These are phyloP conservation scores for Prinia subflava DNA, from an alignment of 2,113 vertebrate genomes.

Conservation along the genomic window DNA sequence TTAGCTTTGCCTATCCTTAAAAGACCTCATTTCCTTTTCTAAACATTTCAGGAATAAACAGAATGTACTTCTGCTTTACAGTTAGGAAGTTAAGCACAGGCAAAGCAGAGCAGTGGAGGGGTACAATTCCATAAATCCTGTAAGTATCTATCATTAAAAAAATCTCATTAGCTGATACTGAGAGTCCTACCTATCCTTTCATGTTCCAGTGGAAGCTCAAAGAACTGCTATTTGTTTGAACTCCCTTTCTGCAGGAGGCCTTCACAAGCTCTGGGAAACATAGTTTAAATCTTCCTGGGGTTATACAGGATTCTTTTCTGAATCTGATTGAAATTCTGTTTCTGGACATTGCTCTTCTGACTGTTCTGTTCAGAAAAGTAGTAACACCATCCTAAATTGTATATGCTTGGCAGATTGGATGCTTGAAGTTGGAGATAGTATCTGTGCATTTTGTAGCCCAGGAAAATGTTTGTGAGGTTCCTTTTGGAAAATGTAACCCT, in stretches of 20 bases:
- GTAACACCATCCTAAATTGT: neutral
- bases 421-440: neutral
- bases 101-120: neutral
- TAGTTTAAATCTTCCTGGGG: neutral
- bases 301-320: neutral
- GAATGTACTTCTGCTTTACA: neutral
- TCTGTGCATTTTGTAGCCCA: neutral
- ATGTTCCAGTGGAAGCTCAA: neutral
- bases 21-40: neutral
- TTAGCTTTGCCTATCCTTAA: neutral
- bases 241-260: neutral
- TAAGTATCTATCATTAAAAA: neutral
- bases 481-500: neutral
- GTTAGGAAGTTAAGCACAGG: neutral
- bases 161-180: neutral
- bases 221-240: neutral
- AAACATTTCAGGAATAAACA: neutral
- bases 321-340: neutral
- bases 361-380: neutral
- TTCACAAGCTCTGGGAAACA: neutral
- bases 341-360: neutral
- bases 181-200: neutral
- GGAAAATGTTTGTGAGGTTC: neutral
- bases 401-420: neutral
- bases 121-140: neutral